A percentile compares a stretch with the other conserved stretches of the same genome.
Conservation (phyloP, 2,888 invertebrate species). For the Ecliptopera silaceata region DNA sequence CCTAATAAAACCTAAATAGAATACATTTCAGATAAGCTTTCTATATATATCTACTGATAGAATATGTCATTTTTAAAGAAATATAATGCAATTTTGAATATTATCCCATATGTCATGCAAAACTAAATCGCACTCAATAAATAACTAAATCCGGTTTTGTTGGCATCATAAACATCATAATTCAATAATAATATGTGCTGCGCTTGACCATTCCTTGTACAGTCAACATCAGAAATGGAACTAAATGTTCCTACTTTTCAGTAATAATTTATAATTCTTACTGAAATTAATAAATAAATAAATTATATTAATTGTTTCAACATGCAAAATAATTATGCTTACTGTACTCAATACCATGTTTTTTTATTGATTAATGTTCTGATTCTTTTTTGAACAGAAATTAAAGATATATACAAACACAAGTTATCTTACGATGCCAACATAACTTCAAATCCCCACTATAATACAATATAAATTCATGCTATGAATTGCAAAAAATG, state of each 20-base stretch:
- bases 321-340: no score
- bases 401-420: no score
- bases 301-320: no score
- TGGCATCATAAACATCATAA: constrained; percentile 18
- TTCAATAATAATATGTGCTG: no score
- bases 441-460: constrained; percentile 6
- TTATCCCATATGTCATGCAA: constrained; percentile 17
- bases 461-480: constrained; percentile 12
- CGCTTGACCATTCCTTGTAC: no score
- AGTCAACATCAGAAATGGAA: no score
- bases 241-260: no score
- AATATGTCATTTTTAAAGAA: background rate
- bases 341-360: no score
- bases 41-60: background rate
- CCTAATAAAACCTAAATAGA: constrained; percentile 8
- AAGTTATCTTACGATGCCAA: constrained; percentile 10
- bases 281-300: no score
- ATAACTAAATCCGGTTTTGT: background rate
- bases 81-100: background rate
- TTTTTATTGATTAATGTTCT: no score
- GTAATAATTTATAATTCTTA: no score
- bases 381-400: no score
- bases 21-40: constrained; percentile 1
- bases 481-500: constrained; percentile 23
- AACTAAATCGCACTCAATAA: constrained; percentile 9